These are phyloP conservation scores for Littorina saxatilis DNA, from an alignment of 1,140 invertebrate species.

Conservation along the genomic window DNA sequence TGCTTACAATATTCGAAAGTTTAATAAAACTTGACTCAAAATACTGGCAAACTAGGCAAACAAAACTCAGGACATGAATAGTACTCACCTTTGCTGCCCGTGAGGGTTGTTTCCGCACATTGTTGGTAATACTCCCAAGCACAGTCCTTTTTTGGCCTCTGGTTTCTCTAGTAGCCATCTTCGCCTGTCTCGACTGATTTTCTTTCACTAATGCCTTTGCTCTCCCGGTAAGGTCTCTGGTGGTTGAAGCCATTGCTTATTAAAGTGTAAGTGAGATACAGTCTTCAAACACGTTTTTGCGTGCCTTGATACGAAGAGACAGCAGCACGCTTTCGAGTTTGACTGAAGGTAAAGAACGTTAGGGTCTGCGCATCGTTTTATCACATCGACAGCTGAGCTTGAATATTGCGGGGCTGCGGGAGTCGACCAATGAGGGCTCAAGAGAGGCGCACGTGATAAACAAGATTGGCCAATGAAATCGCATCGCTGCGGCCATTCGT, in stretches of 20 bases:
- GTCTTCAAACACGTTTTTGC: no score
- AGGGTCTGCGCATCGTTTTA: no score
- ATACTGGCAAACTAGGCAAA: not conserved
- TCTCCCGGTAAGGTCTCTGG: not conserved
- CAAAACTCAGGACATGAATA: not conserved
- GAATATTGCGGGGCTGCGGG: not conserved
- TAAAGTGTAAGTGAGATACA: no score
- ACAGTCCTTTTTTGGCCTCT: conserved; percentile 62
- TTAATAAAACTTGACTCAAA: no score
- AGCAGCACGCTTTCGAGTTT: no score
- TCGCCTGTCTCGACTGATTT: not conserved
- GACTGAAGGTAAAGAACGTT: no score
- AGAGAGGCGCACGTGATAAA: not conserved
- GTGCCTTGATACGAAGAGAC: no score
- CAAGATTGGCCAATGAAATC: not conserved
- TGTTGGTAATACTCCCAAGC: conserved; percentile 68
- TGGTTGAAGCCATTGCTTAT: conserved; percentile 1
- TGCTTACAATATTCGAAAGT: no score
- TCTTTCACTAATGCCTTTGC: not conserved
- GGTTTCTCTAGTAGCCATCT: not conserved
- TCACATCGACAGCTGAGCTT: not conserved
- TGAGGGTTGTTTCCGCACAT: conserved; percentile 66
- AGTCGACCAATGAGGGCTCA: not conserved
- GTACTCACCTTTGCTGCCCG: conserved; percentile 66
- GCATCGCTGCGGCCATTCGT: no score